Evolutionary conservation across 2,113 vertebrate genomes (phyloP).

Genomic region (Malaclemys terrapin): DNA sequence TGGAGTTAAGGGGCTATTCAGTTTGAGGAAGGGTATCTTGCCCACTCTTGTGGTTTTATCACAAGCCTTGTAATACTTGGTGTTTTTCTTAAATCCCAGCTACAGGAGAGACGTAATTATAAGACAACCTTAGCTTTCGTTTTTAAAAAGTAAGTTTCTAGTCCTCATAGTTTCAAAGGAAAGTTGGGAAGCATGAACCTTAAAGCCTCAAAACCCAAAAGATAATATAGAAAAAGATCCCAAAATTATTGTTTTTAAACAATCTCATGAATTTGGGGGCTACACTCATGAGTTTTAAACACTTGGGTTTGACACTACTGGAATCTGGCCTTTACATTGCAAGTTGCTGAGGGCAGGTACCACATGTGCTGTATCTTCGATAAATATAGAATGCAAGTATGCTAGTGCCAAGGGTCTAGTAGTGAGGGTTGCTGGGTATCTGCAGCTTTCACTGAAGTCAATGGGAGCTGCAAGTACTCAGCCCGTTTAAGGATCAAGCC

Average conservation of each 20-base stretch:
- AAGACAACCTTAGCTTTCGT: background rate
- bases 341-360: background rate
- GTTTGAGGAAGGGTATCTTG: background rate
- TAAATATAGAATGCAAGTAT: constrained; percentile 18
- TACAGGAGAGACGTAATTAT: background rate
- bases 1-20: no score
- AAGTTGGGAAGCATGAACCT: background rate
- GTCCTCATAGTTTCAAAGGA: background rate
- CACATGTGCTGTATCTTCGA: background rate
- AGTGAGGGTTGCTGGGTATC: constrained; percentile 13
- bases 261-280: background rate
- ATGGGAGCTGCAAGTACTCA: constrained; percentile 39
- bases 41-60: background rate
- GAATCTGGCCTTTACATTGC: background rate
- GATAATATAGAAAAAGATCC: background rate
- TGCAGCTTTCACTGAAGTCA: constrained; percentile 36
- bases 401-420: constrained; percentile 8
- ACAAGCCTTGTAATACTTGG: accelerated
- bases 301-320: background rate
- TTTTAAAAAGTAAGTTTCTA: constrained; percentile 8
- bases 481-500: constrained; percentile 28
- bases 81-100: background rate
- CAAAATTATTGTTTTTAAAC: background rate
- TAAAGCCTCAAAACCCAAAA: background rate
- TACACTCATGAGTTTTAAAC: background rate